phyloP scores from a whole-genome alignment of 2,797 vertebrate species.

The Tauraco hartlaubi region DNA sequence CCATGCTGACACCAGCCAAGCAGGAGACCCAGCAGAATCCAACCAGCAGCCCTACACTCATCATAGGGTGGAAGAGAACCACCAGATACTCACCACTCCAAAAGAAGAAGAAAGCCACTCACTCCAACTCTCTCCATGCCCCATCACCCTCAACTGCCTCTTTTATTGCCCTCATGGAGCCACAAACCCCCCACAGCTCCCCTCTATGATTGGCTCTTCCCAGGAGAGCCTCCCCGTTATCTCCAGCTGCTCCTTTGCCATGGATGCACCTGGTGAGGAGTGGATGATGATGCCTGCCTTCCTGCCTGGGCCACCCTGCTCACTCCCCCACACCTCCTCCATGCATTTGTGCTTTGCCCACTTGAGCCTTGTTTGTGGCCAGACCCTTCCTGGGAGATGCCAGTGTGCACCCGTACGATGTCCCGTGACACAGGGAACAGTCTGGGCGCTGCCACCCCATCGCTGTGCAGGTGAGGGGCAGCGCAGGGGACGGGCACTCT shows the following conservation, averaged over 20 bases:
- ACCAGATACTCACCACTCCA: rapidly evolving
- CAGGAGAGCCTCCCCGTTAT: background rate
- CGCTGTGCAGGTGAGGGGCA: background rate
- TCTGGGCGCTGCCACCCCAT: background rate
- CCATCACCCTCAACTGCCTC: rapidly evolving
- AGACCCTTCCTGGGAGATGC: background rate
- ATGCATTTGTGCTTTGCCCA: background rate
- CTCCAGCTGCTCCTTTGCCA: background rate
- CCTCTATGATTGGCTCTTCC: background rate
- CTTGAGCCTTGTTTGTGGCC: background rate
- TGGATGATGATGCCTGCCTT: background rate
- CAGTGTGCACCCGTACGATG: background rate
- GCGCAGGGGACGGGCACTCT: background rate
- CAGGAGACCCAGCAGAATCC: background rate
- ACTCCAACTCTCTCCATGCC: background rate
- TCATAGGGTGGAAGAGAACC: rapidly evolving
- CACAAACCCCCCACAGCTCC: rapidly evolving
- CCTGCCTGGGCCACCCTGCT: rapidly evolving
- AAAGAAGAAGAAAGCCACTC: rapidly evolving
- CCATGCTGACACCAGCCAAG: rapidly evolving
- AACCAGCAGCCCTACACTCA: rapidly evolving
- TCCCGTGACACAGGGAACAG: rapidly evolving
- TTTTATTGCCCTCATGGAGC: conserved; percentile 33
- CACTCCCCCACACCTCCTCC: rapidly evolving
- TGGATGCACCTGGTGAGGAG: background rate